Conservation (phyloP, 2,797 vertebrate genomes). For the Schizothorax lantsangensis region DNA sequence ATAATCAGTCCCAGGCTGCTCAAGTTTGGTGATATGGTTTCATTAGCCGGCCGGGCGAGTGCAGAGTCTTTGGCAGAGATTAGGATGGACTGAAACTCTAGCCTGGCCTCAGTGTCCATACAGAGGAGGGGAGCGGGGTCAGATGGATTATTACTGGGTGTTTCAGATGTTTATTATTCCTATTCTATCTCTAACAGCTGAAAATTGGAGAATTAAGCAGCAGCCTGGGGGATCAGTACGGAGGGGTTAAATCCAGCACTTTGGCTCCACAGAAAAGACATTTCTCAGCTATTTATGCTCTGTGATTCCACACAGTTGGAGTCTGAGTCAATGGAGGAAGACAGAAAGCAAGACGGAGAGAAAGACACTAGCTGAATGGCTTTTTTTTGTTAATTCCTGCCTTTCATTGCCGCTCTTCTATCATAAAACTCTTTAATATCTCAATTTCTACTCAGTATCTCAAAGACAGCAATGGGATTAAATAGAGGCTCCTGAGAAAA, state of each 20-base stretch:
- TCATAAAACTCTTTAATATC: not conserved
- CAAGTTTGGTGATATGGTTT: slow-evolving; percentile 73
- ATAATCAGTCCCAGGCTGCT: slow-evolving; percentile 78
- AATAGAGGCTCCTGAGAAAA: not conserved
- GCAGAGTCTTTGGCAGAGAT: slow-evolving; percentile 72
- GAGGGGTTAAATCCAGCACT: slow-evolving; percentile 78
- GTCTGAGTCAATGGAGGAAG: slow-evolving; percentile 12
- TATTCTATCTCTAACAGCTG: slow-evolving; percentile 86
- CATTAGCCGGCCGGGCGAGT: slow-evolving; percentile 70
- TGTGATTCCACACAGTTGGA: slow-evolving; percentile 25
- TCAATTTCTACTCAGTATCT: not conserved
- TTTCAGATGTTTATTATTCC: slow-evolving; percentile 87
- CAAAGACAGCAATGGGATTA: not conserved
- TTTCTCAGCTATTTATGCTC: slow-evolving; percentile 57
- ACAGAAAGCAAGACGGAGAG: not conserved
- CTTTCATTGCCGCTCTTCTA: not conserved
- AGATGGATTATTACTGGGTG: slow-evolving; percentile 80
- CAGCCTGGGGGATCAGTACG: slow-evolving; percentile 73
- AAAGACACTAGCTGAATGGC: not conserved
- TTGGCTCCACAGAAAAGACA: slow-evolving; percentile 62
- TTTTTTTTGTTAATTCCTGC: slow-evolving; percentile 10
- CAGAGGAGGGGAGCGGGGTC: slow-evolving; percentile 64
- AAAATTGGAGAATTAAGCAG: slow-evolving; percentile 83
- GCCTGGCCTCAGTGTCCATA: slow-evolving; percentile 71
- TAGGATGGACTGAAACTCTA: slow-evolving; percentile 77